These are phyloP conservation scores for Hafferia zeledoni DNA, from an alignment of 2,797 vertebrate species.

Conservation along the genomic window DNA sequence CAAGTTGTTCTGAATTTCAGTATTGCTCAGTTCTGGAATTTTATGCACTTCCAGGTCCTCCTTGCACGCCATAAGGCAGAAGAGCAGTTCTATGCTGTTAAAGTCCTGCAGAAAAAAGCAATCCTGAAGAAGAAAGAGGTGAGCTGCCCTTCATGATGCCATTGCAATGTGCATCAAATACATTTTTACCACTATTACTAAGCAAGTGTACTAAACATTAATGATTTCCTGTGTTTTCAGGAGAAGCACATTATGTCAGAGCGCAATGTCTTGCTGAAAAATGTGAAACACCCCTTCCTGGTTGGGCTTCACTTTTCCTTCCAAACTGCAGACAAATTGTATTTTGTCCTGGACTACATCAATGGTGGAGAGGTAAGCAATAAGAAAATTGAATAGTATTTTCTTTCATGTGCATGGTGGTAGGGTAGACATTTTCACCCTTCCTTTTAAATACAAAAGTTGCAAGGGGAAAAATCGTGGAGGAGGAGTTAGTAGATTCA, in stretches of 20 bases:
- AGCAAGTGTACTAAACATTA: background rate
- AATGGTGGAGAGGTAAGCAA: conserved; percentile 94
- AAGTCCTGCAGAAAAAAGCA: conserved; percentile 98
- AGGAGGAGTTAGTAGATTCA: conserved; percentile 73
- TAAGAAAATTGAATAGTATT: conserved; percentile 46
- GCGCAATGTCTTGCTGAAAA: conserved; percentile 95
- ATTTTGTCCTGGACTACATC: conserved; percentile 98
- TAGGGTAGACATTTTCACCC: conserved; percentile 26
- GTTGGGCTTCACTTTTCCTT: conserved; percentile 98
- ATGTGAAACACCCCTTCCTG: conserved; percentile 97
- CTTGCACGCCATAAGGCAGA: conserved; percentile 93
- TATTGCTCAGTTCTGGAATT: background rate
- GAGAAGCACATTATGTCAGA: conserved; percentile 99
- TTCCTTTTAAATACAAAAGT: conserved; percentile 47
- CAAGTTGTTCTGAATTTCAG: background rate
- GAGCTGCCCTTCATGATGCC: background rate
- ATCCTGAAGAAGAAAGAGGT: conserved; percentile 99
- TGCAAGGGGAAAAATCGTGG: conserved; percentile 71
- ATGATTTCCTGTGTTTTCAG: conserved; percentile 69
- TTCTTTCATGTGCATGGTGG: conserved; percentile 66
- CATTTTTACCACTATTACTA: background rate
- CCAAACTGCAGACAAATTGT: conserved; percentile 95
- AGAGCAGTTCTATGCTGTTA: conserved; percentile 96
- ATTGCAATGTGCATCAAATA: background rate
- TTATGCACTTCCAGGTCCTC: conserved; percentile 82